Conservation (phyloP, 1,140 invertebrate species). For the Drosophila repletoides region DNA sequence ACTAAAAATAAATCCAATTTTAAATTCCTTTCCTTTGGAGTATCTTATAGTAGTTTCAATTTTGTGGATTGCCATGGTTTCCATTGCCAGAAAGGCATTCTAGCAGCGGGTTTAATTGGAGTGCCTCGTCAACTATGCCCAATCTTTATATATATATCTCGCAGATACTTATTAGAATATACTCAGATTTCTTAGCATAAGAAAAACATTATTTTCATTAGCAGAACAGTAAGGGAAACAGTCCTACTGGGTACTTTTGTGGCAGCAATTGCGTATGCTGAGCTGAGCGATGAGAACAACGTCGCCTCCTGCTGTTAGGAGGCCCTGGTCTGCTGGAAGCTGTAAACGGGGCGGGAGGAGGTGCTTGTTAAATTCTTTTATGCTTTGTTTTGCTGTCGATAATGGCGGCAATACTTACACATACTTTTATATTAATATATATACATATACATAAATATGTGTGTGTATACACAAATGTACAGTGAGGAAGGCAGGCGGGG, state of each 20-base stretch:
- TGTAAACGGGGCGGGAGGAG: constrained; percentile 48
- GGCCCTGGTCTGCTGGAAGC: constrained; percentile 30
- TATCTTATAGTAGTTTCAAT: too few relatives aligned
- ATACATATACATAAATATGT: background rate
- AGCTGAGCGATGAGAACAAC: constrained; percentile 29
- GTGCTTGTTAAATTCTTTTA: constrained; percentile 72
- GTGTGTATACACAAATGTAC: background rate
- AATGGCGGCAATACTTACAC: constrained; percentile 61
- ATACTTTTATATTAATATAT: background rate
- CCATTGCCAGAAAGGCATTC: too few relatives aligned
- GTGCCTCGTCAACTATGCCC: too few relatives aligned
- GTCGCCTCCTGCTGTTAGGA: constrained; percentile 39
- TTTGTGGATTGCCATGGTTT: too few relatives aligned
- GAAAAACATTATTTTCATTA: too few relatives aligned
- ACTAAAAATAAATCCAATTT: too few relatives aligned
- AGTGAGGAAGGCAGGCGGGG: background rate
- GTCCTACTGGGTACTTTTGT: constrained; percentile 6
- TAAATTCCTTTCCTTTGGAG: too few relatives aligned
- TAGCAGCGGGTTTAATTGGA: too few relatives aligned
- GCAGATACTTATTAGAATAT: too few relatives aligned
- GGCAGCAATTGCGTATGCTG: constrained; percentile 3
- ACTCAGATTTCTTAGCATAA: too few relatives aligned
- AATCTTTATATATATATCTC: too few relatives aligned
- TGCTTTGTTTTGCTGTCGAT: constrained; percentile 75
- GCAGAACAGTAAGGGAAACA: too few relatives aligned